Conservation (phyloP, 37 sponge, comb jelly and placozoan species). For the Aplysina aerophoba region DNA sequence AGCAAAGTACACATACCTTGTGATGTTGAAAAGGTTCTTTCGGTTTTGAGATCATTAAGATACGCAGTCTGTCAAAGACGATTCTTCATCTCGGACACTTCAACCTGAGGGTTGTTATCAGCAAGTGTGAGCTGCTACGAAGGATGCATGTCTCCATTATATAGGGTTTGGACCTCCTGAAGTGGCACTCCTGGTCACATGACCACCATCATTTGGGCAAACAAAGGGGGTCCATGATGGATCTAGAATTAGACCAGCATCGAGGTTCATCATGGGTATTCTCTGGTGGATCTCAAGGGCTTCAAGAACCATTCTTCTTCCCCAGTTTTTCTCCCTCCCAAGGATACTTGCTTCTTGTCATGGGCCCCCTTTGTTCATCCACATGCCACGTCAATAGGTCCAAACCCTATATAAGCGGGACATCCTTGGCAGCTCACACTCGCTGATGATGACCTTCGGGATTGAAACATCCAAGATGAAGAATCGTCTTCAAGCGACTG, state of each 20-base stretch:
- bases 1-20: no score
- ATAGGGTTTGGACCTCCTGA: conserved; percentile 14
- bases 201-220: background rate
- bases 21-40: no score
- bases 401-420: conserved; percentile 1
- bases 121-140: background rate
- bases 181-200: background rate
- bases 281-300: no score
- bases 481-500: no score
- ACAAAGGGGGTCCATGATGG: conserved; percentile 26
- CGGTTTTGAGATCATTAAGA: no score
- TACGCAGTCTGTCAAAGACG: no score
- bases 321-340: no score
- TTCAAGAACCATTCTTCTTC: no score
- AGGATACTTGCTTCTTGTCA: no score
- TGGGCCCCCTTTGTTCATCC: conserved; percentile 19
- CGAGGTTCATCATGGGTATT: no score
- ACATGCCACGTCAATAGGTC: background rate
- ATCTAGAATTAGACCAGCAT: conserved; percentile 30
- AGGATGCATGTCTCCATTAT: background rate
- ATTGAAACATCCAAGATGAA: background rate
- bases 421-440: background rate
- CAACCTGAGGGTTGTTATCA: background rate
- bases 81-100: background rate
- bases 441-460: background rate